Evolutionary conservation across 2,113 vertebrate genomes (phyloP), one percentile per base, ranked within the genome.

Genomic region (Entosphenus tridentatus): DNA sequence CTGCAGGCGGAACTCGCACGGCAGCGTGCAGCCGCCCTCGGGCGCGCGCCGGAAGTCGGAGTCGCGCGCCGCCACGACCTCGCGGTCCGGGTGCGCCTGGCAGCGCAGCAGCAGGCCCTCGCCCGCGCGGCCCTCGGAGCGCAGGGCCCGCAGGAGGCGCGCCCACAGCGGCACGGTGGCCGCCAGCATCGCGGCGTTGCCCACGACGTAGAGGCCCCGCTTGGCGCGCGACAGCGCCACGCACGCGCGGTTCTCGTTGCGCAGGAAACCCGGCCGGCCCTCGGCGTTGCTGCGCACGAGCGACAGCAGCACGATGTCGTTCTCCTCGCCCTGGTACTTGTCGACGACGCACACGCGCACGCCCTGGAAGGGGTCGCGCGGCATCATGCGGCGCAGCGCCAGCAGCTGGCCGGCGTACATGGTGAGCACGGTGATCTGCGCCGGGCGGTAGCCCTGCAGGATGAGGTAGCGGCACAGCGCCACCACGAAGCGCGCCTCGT

Each of bases 311-410:
- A 77, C 70, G 14, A 77, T 76, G 58, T 77, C 75, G 56, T 74
- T 77, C 68, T 77, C 76, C 68, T 75, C 74, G 56, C 76, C 76
- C 57, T 74, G 76, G 70, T 73, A 76, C 39, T 74, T 72, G 18
- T 77, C 75, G 62, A 77, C 74, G 1, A 75, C 71, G n/a, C 74
- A 75, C 9, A 73, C 67, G 4, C 54, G 55, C 12, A 76, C 69
- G 2, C 71, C 70, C 10, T 70, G 55, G 67, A 73, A 72, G 11
- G 9, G 67, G 3, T 13, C 54, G 65, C 70, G 69, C 8, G 68
- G 71, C 76, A 76, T 69, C 16, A 70, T 69, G 1, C 71, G 54
- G 13, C 67, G 71, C 67, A 76, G 72, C 13, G 70, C 69, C n/a
- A 72, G 14, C n/a, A 76, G 56, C n/a, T 77, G 75, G 2, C 75